Percentiles rank a stretch among this genome's conserved stretches.
These are phyloP conservation scores for Pinna nobilis DNA, from an alignment of 1,140 invertebrate species.

Conservation along the genomic window DNA sequence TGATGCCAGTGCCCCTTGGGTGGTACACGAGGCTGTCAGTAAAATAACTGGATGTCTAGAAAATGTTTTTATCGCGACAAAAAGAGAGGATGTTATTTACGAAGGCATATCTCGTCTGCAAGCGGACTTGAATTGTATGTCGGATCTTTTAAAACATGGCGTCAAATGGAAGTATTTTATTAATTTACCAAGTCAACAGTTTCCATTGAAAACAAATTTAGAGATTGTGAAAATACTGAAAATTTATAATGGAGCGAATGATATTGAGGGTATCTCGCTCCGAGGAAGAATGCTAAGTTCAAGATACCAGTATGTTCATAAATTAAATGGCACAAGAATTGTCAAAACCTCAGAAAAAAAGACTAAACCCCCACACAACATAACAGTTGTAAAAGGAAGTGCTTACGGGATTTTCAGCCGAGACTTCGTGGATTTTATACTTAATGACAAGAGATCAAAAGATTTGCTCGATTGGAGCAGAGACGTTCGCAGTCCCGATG, in stretches of 20 bases:
- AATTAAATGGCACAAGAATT: background rate
- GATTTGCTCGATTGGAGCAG: constrained; percentile 54
- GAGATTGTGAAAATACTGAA: constrained; percentile 45
- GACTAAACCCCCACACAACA: constrained; percentile 48
- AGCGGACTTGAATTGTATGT: constrained; percentile 65
- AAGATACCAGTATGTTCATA: constrained; percentile 6
- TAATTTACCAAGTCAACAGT: constrained; percentile 61
- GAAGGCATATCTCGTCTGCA: constrained; percentile 51
- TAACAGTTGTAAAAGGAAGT: constrained; percentile 60
- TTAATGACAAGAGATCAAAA: constrained; percentile 46
- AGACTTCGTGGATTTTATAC: constrained; percentile 57
- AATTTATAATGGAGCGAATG: constrained; percentile 59
- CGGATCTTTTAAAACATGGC: constrained; percentile 46
- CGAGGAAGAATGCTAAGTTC: constrained; percentile 10
- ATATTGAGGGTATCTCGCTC: constrained; percentile 39
- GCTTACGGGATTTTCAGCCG: constrained; percentile 65
- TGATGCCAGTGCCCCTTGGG: constrained; percentile 51
- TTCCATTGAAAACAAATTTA: constrained; percentile 59
- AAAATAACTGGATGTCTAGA: constrained; percentile 58
- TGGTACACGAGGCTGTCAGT: constrained; percentile 46
- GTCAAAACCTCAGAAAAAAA: constrained; percentile 9
- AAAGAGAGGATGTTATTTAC: constrained; percentile 58
- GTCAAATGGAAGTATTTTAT: constrained; percentile 70
- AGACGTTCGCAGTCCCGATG: constrained; percentile 62
- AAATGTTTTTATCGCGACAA: constrained; percentile 65